These are phyloP conservation scores for Diarsia rubi DNA, from an alignment of 2,888 invertebrate genomes.

Conservation along the genomic window DNA sequence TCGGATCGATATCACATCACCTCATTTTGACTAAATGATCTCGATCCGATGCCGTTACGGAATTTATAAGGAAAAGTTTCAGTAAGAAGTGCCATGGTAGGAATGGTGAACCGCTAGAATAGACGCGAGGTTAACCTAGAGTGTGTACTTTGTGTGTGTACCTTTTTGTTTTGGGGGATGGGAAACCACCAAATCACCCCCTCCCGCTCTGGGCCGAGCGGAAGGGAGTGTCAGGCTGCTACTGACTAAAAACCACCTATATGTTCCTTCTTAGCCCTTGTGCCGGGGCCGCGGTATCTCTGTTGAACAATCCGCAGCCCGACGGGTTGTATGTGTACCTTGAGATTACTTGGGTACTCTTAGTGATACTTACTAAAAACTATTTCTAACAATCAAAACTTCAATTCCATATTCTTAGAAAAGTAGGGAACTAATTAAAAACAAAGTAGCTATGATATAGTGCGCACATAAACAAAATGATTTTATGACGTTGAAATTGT, in stretches of 20 bases:
- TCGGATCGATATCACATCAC: neutral
- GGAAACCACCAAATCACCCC: no score
- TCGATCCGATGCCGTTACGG: neutral
- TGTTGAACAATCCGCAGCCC: no score
- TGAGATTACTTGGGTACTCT: no score
- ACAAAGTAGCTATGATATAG: neutral
- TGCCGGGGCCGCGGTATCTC: no score
- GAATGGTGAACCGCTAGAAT: neutral
- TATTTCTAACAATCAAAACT: neutral
- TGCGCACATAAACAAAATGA: neutral
- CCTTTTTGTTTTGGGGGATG: no score
- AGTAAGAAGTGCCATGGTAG: neutral
- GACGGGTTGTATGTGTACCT: no score
- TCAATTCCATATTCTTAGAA: neutral
- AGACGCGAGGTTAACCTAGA: neutral
- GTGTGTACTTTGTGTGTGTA: neutral
- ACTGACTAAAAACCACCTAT: no score
- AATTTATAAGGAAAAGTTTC: neutral
- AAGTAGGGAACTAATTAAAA: neutral
- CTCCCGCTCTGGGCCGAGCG: no score
- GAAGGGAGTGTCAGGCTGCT: no score
- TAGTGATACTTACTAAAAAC: neutral
- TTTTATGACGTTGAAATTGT: neutral
- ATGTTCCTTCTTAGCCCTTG: no score
- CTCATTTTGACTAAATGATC: neutral